Evolutionary conservation across 2,113 vertebrate species (phyloP).

Genomic region (Takifugu flavidus): DNA sequence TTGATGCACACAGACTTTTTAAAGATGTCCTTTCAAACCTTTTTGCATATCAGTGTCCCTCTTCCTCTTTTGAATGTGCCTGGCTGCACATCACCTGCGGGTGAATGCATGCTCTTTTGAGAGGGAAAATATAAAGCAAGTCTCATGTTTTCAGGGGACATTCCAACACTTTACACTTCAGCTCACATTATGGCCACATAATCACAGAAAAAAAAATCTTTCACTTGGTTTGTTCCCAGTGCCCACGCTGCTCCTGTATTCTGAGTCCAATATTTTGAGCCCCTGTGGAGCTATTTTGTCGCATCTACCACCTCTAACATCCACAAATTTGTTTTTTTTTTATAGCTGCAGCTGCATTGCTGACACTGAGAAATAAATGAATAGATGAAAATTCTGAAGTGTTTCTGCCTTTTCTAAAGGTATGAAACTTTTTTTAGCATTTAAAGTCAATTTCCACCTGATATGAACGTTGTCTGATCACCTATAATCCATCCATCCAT

Average conservation of each 20-base stretch:
- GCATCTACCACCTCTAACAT: too few species aligned
- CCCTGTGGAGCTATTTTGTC: background rate
- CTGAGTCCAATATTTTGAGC: background rate
- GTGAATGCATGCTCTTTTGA: slow-evolving; percentile 33
- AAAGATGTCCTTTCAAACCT: slow-evolving; percentile 32
- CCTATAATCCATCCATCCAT: too few species aligned
- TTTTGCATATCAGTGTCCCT: slow-evolving; percentile 36
- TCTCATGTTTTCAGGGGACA: slow-evolving; percentile 10
- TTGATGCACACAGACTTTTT: background rate
- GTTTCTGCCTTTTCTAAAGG: too few species aligned
- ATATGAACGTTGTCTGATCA: too few species aligned
- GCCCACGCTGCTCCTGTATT: slow-evolving; percentile 1
- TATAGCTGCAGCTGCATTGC: background rate
- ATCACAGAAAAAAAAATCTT: background rate
- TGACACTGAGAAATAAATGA: slow-evolving; percentile 6
- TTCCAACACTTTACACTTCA: slow-evolving; percentile 28
- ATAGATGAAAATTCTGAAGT: too few species aligned
- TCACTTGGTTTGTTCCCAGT: background rate
- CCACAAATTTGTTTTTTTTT: too few species aligned
- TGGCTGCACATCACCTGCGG: slow-evolving; percentile 38
- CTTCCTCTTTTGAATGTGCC: slow-evolving; percentile 16
- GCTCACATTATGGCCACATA: background rate
- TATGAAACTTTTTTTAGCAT: too few species aligned
- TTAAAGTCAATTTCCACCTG: too few species aligned
- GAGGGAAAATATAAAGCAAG: slow-evolving; percentile 4